Evolutionary conservation across 2,113 vertebrate genomes (phyloP), one percentile per base, ranked within the genome.

Genomic region (Laticauda colubrina): DNA sequence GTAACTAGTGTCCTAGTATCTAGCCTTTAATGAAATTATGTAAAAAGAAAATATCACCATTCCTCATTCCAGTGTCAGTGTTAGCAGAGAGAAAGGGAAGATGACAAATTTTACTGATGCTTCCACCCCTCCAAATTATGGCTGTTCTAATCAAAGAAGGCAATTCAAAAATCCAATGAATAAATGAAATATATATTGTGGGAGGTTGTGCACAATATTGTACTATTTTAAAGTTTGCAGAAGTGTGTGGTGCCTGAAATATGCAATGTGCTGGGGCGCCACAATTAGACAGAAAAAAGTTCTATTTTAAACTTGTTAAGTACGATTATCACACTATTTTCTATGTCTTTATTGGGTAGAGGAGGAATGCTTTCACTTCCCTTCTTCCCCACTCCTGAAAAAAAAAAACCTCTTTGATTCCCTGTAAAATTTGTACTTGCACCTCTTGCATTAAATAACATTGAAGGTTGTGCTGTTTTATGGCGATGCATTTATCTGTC

Each of bases 291-390:
- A 48, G 95, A 95, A 89, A 5, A 94, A 51, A 0, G 2, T 64
- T 26, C 90, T 95, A 89, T 96, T 96, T 96, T 94, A 95, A 95
- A 85, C 29, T 89, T 87, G 45, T 91, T 29, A 96, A 85, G n/a
- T 39, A 85, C 23, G 88, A 75, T 89, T 93, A 94, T 56, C 64
- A 95, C 95, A 96, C 87, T 90, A 95, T 89, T 94, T 95, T 18
- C 85, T 48, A 89, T 20, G 0, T 85, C 48, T 94, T 95, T 95
- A 94, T 23, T 94, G 53, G 20, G 11, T 86, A 2, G 56, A 85
- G 34, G 89, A 94, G 94, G 23, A 89, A 91, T 39, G 89, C 48
- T 14, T 61, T 92, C 61, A 87, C 15, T 69, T 43, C 23, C 14
- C 12, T n/a, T 10, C 24, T 45, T 15, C 29, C 23, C 92, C 89